Conservation (phyloP, 2,113 vertebrate genomes). For the Cololabis saira region DNA sequence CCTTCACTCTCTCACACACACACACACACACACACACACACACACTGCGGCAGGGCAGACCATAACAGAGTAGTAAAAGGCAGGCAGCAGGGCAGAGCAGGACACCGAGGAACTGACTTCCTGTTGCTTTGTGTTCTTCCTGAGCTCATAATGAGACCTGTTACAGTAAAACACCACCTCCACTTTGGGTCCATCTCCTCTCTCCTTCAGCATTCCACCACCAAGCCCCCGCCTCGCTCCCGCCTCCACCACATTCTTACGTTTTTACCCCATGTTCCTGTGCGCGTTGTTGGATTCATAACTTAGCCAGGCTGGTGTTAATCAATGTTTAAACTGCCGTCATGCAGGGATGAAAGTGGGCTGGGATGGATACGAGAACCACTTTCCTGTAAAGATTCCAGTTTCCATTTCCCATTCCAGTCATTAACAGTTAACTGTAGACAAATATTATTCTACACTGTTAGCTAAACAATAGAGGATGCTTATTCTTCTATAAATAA, state of each 20-base stretch:
- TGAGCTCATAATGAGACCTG: slow-evolving; percentile 55
- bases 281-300: too few relatives aligned
- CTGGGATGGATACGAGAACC: too few relatives aligned
- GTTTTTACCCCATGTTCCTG: too few relatives aligned
- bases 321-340: too few relatives aligned
- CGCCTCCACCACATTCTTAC: background rate
- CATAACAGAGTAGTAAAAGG: slow-evolving; percentile 59
- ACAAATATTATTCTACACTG: too few relatives aligned
- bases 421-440: too few relatives aligned
- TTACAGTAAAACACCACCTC: slow-evolving; percentile 50
- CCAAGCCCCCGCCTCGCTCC: background rate
- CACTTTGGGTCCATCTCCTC: slow-evolving; percentile 19
- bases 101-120: slow-evolving; percentile 51
- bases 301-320: too few relatives aligned
- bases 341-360: too few relatives aligned
- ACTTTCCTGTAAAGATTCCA: too few relatives aligned
- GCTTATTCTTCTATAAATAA: too few relatives aligned
- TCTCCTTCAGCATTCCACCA: slow-evolving; percentile 18
- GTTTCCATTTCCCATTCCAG: too few relatives aligned
- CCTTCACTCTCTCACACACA: background rate
- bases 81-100: slow-evolving; percentile 51
- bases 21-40: slow-evolving; percentile 31
- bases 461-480: too few relatives aligned
- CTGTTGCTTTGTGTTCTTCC: slow-evolving; percentile 55
- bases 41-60: slow-evolving; percentile 59